Conservation (phyloP, 2,797 vertebrate species). For the Spea hammondii region DNA sequence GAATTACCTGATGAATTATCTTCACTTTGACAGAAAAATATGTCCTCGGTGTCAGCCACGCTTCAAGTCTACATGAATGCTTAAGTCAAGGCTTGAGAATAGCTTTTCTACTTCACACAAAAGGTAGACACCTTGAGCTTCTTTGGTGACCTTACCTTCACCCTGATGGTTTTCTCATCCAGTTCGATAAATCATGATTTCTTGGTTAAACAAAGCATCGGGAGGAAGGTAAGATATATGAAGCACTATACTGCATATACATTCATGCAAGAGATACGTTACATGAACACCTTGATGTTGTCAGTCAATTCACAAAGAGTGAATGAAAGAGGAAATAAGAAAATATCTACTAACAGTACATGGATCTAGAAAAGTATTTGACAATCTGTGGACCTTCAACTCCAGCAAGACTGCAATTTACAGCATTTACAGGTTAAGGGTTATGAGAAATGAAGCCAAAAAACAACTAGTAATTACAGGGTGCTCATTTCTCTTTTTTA, state of each 20-base stretch:
- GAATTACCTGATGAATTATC: conserved; percentile 18
- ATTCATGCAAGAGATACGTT: background rate
- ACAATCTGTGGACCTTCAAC: background rate
- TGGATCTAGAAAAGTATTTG: background rate
- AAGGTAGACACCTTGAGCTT: conserved; percentile 13
- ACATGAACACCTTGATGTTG: background rate
- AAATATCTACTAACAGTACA: background rate
- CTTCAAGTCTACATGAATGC: conserved; percentile 3
- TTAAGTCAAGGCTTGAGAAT: conserved; percentile 19
- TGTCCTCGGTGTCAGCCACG: conserved; percentile 11
- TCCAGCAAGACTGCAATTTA: no score
- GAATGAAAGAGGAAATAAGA: background rate
- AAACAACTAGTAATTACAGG: no score
- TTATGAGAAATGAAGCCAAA: no score
- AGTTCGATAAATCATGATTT: conserved; percentile 18
- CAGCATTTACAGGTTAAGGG: no score
- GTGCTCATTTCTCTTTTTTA: no score
- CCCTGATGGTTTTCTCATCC: conserved; percentile 25
- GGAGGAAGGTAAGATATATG: conserved; percentile 26
- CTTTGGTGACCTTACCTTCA: conserved; percentile 17
- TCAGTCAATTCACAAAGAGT: background rate
- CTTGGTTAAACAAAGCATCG: conserved; percentile 25
- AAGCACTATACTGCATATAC: conserved; percentile 19
- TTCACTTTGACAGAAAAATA: conserved; percentile 28
- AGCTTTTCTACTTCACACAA: background rate